Conservation (phyloP, 1,140 invertebrate species). For the Platorchestia sp. region DNA sequence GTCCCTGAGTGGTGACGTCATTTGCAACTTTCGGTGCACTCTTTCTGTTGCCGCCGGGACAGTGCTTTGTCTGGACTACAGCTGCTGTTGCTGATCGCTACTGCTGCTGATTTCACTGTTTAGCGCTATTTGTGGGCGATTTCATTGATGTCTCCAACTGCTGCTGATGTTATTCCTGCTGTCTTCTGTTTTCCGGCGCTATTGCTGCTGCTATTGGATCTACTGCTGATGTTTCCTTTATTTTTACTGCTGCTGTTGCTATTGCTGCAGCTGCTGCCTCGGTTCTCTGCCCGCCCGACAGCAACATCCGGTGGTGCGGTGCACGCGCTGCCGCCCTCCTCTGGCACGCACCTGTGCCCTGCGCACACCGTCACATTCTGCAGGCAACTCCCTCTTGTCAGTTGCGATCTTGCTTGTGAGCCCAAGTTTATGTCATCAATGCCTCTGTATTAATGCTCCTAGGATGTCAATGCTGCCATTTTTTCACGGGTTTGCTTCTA, state of each 20-base stretch:
- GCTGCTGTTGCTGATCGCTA: neutral
- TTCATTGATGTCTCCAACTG: no score
- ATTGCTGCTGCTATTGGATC: neutral
- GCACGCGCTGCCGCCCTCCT: neutral
- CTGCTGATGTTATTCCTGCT: neutral
- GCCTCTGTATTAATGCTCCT: no score
- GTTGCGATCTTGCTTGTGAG: no score
- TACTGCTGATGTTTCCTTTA: neutral
- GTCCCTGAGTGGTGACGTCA: no score
- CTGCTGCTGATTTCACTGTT: neutral
- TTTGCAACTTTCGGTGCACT: no score
- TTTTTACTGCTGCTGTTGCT: neutral
- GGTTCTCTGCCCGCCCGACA: neutral
- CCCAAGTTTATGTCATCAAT: no score
- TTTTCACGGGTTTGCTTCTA: no score
- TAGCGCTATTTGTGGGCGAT: no score
- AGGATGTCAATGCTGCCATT: no score
- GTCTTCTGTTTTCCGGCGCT: neutral
- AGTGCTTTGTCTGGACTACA: neutral
- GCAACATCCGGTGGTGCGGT: conserved; percentile 31
- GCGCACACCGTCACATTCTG: neutral
- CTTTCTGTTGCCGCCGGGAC: neutral
- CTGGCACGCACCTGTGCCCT: neutral
- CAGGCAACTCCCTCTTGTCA: no score
- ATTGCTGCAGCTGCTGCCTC: neutral